phyloP scores from a whole-genome alignment of 2,113 vertebrate species.

The Rhinogobius similis region DNA sequence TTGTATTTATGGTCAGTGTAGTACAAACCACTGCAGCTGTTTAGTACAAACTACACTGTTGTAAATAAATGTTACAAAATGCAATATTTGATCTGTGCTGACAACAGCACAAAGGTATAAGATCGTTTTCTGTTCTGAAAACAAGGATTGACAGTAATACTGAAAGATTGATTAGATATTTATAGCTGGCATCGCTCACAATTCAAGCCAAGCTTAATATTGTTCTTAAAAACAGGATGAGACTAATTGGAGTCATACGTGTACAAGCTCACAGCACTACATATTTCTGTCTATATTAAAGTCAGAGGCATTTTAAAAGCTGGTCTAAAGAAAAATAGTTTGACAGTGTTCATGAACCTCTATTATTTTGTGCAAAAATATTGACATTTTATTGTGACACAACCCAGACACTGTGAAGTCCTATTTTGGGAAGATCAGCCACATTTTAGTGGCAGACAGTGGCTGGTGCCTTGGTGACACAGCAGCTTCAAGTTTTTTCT shows the following conservation, averaged over 20 bases:
- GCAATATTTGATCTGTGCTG: too few species aligned
- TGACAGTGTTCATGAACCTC: constrained; percentile 4
- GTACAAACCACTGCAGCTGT: too few species aligned
- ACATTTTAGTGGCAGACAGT: constrained; percentile 15
- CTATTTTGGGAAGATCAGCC: constrained; percentile 5
- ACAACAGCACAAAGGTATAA: not conserved
- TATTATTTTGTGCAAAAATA: not conserved
- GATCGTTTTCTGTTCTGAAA: not conserved
- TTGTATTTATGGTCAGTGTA: too few species aligned
- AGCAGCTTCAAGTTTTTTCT: constrained; percentile 22
- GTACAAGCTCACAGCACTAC: not conserved
- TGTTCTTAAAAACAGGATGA: not conserved
- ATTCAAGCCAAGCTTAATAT: not conserved
- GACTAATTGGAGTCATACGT: not conserved
- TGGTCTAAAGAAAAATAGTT: not conserved
- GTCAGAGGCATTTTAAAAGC: not conserved
- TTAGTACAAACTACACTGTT: too few species aligned
- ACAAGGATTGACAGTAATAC: not conserved
- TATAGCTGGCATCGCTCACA: not conserved
- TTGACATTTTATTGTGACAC: not conserved
- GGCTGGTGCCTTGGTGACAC: constrained; percentile 12
- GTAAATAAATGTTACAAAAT: too few species aligned
- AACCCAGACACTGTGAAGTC: not conserved
- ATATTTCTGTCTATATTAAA: not conserved
- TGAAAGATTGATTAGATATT: not conserved